These are phyloP conservation scores for Tiliqua scincoides DNA, from an alignment of 2,113 vertebrate species.

Conservation along the genomic window DNA sequence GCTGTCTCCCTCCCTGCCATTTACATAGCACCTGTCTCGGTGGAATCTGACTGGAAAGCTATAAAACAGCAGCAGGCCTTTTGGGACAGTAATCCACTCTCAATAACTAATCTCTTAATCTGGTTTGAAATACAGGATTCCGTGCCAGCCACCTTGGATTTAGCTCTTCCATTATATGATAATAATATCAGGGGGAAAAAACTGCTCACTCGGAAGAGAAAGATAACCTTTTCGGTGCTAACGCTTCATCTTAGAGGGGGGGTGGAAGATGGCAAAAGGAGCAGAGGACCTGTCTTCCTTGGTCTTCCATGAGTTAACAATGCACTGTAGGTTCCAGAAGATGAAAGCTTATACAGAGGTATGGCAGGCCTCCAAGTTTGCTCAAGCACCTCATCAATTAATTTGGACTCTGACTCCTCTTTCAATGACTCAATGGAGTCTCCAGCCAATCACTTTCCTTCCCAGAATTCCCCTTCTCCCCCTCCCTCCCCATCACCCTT, in stretches of 20 bases:
- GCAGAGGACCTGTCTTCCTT: too few relatives aligned
- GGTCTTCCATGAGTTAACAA: too few relatives aligned
- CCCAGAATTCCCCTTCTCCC: too few relatives aligned
- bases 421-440: too few relatives aligned
- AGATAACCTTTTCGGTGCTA: neutral
- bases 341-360: too few relatives aligned
- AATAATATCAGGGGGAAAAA: slow-evolving; percentile 21
- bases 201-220: slow-evolving; percentile 19
- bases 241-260: neutral
- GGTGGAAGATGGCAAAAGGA: neutral
- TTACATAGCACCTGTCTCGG: neutral
- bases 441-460: too few relatives aligned
- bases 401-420: too few relatives aligned
- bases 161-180: slow-evolving; percentile 37
- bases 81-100: slow-evolving; percentile 6
- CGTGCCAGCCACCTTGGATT: slow-evolving; percentile 27
- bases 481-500: too few relatives aligned
- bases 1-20: neutral
- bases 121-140: slow-evolving; percentile 39
- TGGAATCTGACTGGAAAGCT: neutral
- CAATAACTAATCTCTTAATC: slow-evolving; percentile 45
- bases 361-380: too few relatives aligned
- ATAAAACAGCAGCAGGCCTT: neutral
- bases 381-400: too few relatives aligned
- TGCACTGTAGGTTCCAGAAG: too few relatives aligned